These are phyloP conservation scores for Pygoscelis adeliae DNA, from an alignment of 2,113 vertebrate genomes.

Conservation along the genomic window DNA sequence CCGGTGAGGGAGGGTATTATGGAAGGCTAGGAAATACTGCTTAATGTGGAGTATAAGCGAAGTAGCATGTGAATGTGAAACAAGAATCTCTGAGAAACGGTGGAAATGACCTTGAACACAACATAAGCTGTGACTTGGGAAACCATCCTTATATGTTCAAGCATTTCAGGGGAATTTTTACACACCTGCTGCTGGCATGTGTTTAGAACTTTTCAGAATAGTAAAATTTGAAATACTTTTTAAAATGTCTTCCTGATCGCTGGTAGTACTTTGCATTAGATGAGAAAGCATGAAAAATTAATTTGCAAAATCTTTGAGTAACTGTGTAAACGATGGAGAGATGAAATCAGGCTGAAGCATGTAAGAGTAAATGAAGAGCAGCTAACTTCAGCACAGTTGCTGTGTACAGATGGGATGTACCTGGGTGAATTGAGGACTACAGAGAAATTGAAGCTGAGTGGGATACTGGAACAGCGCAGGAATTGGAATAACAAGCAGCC, in stretches of 20 bases:
- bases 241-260: background rate
- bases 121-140: background rate
- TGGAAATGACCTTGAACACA: background rate
- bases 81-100: background rate
- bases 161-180: background rate
- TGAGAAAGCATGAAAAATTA: background rate
- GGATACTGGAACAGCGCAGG: background rate
- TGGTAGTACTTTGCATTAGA: background rate
- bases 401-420: background rate
- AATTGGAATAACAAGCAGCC: background rate
- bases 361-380: background rate
- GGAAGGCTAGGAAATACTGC: background rate
- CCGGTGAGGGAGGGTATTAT: background rate
- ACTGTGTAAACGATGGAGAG: background rate
- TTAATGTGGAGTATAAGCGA: background rate
- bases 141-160: accelerated
- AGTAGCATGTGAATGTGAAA: background rate
- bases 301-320: background rate
- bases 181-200: background rate
- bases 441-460: background rate
- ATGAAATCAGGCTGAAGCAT: background rate
- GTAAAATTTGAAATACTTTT: background rate
- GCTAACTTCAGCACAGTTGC: background rate
- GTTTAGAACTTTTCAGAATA: background rate
- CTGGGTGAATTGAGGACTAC: background rate